These are phyloP conservation scores for Brachionichthys hirsutus DNA, from an alignment of 2,113 vertebrate genomes.

Conservation along the genomic window DNA sequence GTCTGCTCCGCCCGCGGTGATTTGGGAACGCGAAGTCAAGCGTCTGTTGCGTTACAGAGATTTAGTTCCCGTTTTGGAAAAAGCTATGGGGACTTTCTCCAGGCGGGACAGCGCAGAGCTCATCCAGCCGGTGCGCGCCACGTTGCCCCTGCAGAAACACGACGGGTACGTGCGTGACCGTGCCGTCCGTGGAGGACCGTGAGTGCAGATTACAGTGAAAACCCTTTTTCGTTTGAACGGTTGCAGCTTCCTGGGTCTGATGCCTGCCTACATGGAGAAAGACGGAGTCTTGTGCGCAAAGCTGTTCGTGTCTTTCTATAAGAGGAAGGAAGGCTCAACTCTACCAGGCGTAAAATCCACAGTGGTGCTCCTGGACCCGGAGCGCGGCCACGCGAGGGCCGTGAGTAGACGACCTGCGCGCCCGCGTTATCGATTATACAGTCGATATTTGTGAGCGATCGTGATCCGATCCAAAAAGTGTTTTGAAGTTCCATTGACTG, in stretches of 20 bases:
- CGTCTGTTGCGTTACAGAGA: constrained; percentile 72
- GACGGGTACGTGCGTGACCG: constrained; percentile 74
- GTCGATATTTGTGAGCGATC: too few relatives aligned
- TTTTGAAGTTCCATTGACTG: too few relatives aligned
- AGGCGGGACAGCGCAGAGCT: constrained; percentile 75
- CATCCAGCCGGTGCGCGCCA: constrained; percentile 84
- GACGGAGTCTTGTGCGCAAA: constrained; percentile 89
- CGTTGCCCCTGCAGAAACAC: constrained; percentile 79
- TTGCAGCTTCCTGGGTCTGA: constrained; percentile 84
- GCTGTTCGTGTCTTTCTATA: constrained; percentile 88
- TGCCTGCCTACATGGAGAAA: constrained; percentile 87
- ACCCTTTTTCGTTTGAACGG: not conserved
- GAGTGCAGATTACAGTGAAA: too few relatives aligned
- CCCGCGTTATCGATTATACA: too few relatives aligned
- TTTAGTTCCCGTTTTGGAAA: constrained; percentile 82
- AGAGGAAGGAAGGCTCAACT: constrained; percentile 62
- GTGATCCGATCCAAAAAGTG: too few relatives aligned
- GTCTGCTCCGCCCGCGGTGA: constrained; percentile 68
- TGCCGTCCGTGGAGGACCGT: too few relatives aligned
- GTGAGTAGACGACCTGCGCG: constrained; percentile 84
- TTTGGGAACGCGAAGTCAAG: constrained; percentile 76
- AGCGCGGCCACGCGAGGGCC: constrained; percentile 81
- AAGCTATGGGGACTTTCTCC: constrained; percentile 84
- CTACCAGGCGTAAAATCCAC: constrained; percentile 82
- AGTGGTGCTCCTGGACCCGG: constrained; percentile 86